phyloP scores from a whole-genome alignment of 2,888 invertebrate genomes.

The Hypselothyrea guttata region DNA sequence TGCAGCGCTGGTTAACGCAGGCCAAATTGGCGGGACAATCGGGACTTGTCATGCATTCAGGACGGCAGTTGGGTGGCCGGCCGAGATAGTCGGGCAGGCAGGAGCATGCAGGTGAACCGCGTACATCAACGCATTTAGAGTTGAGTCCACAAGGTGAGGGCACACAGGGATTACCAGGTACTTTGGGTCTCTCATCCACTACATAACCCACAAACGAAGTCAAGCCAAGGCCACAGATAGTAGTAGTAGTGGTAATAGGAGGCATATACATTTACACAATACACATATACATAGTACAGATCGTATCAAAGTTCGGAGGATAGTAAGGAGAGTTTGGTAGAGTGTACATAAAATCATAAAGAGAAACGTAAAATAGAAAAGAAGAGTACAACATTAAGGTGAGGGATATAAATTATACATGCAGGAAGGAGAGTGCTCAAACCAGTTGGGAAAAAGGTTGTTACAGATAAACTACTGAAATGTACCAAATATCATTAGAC shows the following conservation, averaged over 20 bases:
- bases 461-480: slow-evolving; percentile 1
- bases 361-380: slow-evolving; percentile 49
- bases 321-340: slow-evolving; percentile 47
- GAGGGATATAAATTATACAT: slow-evolving; percentile 67
- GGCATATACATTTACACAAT: slow-evolving; percentile 39
- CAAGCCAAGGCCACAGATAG: slow-evolving; percentile 48
- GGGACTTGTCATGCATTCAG: slow-evolving; percentile 88
- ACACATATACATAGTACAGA: slow-evolving; percentile 54
- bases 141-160: slow-evolving; percentile 93
- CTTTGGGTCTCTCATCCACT: slow-evolving; percentile 83
- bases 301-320: slow-evolving; percentile 50
- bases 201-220: slow-evolving; percentile 64
- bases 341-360: slow-evolving; percentile 61
- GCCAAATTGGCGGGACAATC: slow-evolving; percentile 90
- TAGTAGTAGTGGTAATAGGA: slow-evolving; percentile 44
- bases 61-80: slow-evolving; percentile 91
- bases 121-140: slow-evolving; percentile 89
- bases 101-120: slow-evolving; percentile 91
- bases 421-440: slow-evolving; percentile 46
- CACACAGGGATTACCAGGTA: slow-evolving; percentile 89
- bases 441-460: slow-evolving; percentile 50
- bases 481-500: no score
- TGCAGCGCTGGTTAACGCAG: slow-evolving; percentile 90
- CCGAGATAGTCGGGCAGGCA: slow-evolving; percentile 91
- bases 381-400: slow-evolving; percentile 58